phyloP scores from a whole-genome alignment of 1,140 invertebrate genomes.

The Hirudo medicinalis region DNA sequence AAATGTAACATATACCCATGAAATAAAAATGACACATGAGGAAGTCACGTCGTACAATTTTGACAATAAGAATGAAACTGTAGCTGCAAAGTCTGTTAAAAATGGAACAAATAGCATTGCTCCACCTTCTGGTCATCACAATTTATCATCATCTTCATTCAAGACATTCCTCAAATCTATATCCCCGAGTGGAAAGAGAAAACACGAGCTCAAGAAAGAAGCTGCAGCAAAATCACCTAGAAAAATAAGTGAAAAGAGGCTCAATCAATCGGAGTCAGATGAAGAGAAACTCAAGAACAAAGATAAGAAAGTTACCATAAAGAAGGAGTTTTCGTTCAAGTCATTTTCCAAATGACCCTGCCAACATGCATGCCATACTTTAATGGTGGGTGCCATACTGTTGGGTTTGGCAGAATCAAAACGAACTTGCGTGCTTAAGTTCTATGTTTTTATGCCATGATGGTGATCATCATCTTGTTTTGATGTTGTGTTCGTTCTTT shows the following conservation, averaged over 20 bases:
- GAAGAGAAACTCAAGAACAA: conserved; percentile 7
- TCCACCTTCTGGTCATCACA: not conserved
- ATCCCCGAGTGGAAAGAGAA: conserved; percentile 4
- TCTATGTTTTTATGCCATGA: too few relatives aligned
- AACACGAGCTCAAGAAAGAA: not conserved
- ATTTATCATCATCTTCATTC: conserved; percentile 2
- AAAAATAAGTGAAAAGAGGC: not conserved
- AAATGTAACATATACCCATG: not conserved
- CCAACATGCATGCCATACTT: too few relatives aligned
- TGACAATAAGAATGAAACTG: not conserved
- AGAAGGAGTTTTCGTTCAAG: conserved; percentile 9
- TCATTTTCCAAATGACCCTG: not conserved
- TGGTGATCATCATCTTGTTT: too few relatives aligned
- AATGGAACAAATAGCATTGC: too few relatives aligned
- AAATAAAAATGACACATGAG: not conserved
- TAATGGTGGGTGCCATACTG: too few relatives aligned
- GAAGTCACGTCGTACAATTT: not conserved
- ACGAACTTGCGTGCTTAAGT: too few relatives aligned
- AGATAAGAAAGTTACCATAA: conserved; percentile 2
- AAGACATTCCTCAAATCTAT: conserved; percentile 9
- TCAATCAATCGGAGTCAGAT: not conserved
- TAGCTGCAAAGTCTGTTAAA: not conserved
- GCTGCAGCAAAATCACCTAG: not conserved
- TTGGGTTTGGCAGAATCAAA: too few relatives aligned
- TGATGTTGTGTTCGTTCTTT: too few relatives aligned